Evolutionary conservation across 2,113 vertebrate genomes (phyloP).

Genomic region (Probosciger aterrimus): DNA sequence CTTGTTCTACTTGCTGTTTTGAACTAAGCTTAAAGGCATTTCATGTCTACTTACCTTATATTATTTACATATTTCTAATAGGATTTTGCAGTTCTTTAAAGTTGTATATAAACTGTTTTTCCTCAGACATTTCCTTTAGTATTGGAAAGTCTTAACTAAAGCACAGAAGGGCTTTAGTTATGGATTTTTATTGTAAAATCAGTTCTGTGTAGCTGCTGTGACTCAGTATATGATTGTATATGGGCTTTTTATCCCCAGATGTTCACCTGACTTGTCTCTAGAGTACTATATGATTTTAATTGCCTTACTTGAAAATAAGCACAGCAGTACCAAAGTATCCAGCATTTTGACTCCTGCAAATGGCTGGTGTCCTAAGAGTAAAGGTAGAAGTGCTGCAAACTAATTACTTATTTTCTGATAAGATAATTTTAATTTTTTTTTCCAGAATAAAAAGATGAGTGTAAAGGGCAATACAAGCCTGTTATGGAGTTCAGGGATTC

Average conservation of each 20-base stretch:
- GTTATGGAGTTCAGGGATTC: too few relatives aligned
- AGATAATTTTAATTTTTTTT: not conserved
- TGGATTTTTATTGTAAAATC: not conserved
- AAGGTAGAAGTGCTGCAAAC: not conserved
- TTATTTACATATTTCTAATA: not conserved
- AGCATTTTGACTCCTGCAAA: not conserved
- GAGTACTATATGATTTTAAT: not conserved
- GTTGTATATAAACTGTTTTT: not conserved
- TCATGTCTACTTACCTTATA: not conserved
- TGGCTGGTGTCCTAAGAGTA: not conserved
- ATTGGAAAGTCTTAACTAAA: not conserved
- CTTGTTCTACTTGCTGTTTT: not conserved
- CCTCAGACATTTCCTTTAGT: not conserved
- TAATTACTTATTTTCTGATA: not conserved
- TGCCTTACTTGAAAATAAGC: not conserved
- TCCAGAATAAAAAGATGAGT: not conserved
- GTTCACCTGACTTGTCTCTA: not conserved
- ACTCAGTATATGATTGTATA: not conserved
- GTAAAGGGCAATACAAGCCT: not conserved
- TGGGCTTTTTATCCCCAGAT: not conserved
- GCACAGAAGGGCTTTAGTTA: not conserved
- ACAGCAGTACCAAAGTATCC: not conserved
- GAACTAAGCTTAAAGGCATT: not conserved
- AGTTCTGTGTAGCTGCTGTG: not conserved
- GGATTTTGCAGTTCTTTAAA: not conserved